Percentiles rank a stretch among this genome's conserved stretches.
phyloP scores from a whole-genome alignment of 2,888 invertebrate species.

The Calameuta pallipes region DNA sequence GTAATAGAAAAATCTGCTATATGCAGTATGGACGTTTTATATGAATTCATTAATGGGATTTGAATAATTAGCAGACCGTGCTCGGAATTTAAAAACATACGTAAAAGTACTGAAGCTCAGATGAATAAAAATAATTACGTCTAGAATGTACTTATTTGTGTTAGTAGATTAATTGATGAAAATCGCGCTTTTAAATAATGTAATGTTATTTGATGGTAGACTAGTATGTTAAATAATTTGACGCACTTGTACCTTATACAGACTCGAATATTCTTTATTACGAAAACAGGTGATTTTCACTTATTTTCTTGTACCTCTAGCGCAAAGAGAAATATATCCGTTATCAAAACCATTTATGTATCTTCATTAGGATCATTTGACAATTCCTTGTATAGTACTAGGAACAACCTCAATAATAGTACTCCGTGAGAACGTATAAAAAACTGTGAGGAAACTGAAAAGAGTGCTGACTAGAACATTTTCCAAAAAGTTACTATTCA shows the following conservation, averaged over 20 bases:
- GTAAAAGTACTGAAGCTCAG: not conserved
- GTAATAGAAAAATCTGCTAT: not conserved
- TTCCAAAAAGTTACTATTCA: not conserved
- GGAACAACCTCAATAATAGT: not conserved
- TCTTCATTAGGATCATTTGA: not conserved
- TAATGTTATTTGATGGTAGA: not conserved
- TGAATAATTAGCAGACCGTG: not conserved
- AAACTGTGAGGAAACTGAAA: not conserved
- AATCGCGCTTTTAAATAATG: not conserved
- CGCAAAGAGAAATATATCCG: not conserved
- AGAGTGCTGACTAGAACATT: not conserved
- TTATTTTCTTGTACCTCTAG: not conserved
- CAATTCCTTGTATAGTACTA: not conserved
- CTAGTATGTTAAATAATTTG: slow-evolving; percentile 17
- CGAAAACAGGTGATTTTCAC: not conserved
- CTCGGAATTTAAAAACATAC: not conserved
- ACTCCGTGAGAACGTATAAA: not conserved
- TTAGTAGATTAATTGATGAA: not conserved
- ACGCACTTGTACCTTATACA: slow-evolving; percentile 63
- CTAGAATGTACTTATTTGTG: not conserved
- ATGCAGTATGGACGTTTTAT: not conserved
- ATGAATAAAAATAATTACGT: not conserved
- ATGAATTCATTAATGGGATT: not conserved
- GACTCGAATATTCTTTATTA: slow-evolving; percentile 42
- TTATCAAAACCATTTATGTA: not conserved